A percentile compares a stretch with the other conserved stretches of the same genome.
phyloP scores from a whole-genome alignment of 2,888 invertebrate genomes.

The Amiota mariae region DNA sequence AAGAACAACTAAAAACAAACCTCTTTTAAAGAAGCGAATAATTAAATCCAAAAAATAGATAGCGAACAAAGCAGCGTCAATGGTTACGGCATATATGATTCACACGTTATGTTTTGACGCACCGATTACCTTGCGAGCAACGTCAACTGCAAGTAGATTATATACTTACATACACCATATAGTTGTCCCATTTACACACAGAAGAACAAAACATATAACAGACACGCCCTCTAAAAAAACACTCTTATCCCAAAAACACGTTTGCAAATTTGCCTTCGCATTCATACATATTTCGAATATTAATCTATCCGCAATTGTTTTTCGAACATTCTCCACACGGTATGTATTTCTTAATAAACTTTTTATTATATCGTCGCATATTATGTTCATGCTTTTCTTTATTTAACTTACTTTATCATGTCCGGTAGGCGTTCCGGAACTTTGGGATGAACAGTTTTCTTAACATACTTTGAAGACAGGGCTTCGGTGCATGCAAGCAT shows the following conservation, averaged over 20 bases:
- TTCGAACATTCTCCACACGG: conserved; percentile 32
- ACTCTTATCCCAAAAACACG: too few relatives aligned
- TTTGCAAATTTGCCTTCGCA: conserved; percentile 5
- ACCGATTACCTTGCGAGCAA: conserved; percentile 44
- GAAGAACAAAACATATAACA: not conserved
- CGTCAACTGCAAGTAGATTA: conserved; percentile 20
- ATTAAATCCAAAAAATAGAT: not conserved
- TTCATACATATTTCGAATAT: conserved; percentile 27
- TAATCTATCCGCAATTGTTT: not conserved
- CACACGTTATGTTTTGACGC: conserved; percentile 40
- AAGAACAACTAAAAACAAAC: not conserved
- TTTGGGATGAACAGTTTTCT: conserved; percentile 73
- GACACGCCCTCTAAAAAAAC: conserved; percentile 10
- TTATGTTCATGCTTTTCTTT: not conserved
- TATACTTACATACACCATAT: conserved; percentile 5
- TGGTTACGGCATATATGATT: not conserved
- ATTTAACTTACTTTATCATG: conserved; percentile 73
- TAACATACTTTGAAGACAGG: conserved; percentile 72
- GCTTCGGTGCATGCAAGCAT: conserved; percentile 74
- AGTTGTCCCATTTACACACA: conserved; percentile 18
- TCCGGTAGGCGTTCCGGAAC: conserved; percentile 74
- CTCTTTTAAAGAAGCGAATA: not conserved
- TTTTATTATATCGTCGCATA: conserved; percentile 20
- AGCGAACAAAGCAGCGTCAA: not conserved
- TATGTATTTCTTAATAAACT: not conserved